phyloP scores from a whole-genome alignment of 2,113 vertebrate species.

The Eulemur rufifrons region DNA sequence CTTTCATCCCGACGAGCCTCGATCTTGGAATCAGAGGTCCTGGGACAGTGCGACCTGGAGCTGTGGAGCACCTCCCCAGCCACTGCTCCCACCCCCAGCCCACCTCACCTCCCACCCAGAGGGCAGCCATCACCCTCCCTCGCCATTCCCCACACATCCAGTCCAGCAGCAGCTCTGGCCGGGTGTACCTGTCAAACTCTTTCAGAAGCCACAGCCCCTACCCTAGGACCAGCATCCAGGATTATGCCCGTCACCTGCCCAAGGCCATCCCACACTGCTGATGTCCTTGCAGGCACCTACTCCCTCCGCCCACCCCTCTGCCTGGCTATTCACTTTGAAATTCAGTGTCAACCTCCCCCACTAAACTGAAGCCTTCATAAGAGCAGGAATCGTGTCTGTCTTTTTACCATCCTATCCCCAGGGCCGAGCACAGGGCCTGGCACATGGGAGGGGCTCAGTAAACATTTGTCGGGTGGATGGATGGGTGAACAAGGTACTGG shows the following conservation, averaged over 20 bases:
- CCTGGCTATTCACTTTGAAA: not conserved
- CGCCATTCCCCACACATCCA: not conserved
- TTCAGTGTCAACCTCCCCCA: not conserved
- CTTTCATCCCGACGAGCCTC: not conserved
- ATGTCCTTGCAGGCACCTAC: not conserved
- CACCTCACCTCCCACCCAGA: not conserved
- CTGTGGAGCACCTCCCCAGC: not conserved
- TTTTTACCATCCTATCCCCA: not conserved
- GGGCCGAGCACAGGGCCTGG: not conserved
- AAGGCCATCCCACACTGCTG: too few relatives aligned
- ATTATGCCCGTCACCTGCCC: not conserved
- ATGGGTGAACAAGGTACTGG: too few relatives aligned
- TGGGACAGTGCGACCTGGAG: not conserved
- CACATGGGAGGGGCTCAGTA: not conserved
- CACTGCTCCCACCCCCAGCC: not conserved
- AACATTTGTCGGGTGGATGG: not conserved
- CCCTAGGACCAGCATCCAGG: not conserved
- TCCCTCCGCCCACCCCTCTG: not conserved
- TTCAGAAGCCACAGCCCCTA: not conserved
- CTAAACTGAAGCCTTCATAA: not conserved
- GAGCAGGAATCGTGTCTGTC: not conserved
- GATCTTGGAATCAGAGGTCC: not conserved
- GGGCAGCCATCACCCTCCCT: not conserved
- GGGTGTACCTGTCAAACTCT: not conserved
- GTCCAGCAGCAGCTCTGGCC: not conserved